phyloP scores from a whole-genome alignment of 1,140 invertebrate species.

The Leptopilina boulardi region DNA sequence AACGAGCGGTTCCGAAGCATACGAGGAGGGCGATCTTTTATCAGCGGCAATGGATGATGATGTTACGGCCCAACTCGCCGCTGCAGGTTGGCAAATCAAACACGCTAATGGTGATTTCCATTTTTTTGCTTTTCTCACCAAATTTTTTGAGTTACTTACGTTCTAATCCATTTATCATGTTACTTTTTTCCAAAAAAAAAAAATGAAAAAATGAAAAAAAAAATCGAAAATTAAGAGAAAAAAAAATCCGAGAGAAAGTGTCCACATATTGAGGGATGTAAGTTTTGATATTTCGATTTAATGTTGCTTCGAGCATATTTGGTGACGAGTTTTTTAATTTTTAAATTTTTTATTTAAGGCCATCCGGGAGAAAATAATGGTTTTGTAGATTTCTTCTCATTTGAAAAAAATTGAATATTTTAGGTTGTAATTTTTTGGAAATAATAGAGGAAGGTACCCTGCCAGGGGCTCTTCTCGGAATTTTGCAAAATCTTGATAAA shows the following conservation, averaged over 20 bases:
- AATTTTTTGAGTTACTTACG: conserved; percentile 61
- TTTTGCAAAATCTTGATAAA: too few species aligned
- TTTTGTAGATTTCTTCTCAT: too few species aligned
- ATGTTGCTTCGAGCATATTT: too few species aligned
- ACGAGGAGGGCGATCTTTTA: conserved; percentile 85
- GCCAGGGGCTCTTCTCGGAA: too few species aligned
- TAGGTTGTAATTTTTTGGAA: too few species aligned
- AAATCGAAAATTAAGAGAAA: not conserved
- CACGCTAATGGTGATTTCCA: conserved; percentile 77
- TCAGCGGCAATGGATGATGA: conserved; percentile 91
- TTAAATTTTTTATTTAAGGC: too few species aligned
- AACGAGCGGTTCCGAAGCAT: conserved; percentile 84
- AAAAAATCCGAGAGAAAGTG: not conserved
- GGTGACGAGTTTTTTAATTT: too few species aligned
- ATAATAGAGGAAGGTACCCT: too few species aligned
- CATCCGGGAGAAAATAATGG: too few species aligned
- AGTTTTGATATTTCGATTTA: too few species aligned
- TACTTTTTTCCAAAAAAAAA: conserved; percentile 26
- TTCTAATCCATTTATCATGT: conserved; percentile 49
- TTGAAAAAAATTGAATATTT: too few species aligned
- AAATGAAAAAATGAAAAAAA: not conserved
- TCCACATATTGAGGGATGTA: not conserved
- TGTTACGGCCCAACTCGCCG: conserved; percentile 95
- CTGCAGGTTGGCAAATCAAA: conserved; percentile 86
- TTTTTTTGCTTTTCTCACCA: conserved; percentile 73